Percentiles rank a stretch among this genome's conserved stretches.
These are phyloP conservation scores for Eretmocerus hayati DNA, from an alignment of 2,888 invertebrate species.

Conservation along the genomic window DNA sequence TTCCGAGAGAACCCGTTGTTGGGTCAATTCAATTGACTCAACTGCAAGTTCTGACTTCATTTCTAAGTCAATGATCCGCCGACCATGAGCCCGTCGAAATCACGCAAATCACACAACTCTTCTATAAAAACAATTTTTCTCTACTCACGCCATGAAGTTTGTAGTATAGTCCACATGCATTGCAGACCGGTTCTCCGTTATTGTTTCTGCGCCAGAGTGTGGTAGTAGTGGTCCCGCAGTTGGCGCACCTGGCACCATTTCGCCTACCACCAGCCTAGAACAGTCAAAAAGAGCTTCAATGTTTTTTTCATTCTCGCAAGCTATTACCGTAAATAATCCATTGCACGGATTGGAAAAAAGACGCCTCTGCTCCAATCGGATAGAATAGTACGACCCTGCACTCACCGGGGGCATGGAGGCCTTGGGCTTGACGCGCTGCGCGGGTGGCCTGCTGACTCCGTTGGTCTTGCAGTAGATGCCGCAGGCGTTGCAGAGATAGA, in stretches of 20 bases:
- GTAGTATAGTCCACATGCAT: constrained; percentile 98
- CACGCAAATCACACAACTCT: too few species aligned
- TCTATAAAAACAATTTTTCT: too few species aligned
- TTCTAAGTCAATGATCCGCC: too few species aligned
- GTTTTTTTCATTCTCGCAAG: too few species aligned
- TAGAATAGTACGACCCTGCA: constrained; percentile 3
- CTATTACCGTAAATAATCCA: not conserved
- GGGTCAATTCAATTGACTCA: too few species aligned
- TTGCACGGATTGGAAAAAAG: not conserved
- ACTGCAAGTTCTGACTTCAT: too few species aligned
- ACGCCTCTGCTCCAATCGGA: constrained; percentile 1
- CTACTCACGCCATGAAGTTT: constrained; percentile 58
- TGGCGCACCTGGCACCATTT: constrained; percentile 66
- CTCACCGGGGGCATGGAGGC: constrained; percentile 39
- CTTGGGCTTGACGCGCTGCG: constrained; percentile 40
- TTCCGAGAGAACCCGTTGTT: too few species aligned
- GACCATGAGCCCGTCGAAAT: too few species aligned
- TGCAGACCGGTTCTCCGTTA: constrained; percentile 98
- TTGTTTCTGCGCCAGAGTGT: constrained; percentile 98
- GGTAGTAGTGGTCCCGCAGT: constrained; percentile 71
- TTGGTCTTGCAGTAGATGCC: constrained; percentile 50
- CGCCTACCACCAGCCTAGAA: constrained; percentile 39
- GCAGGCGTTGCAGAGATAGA: constrained; percentile 84
- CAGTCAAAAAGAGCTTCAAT: constrained; percentile 5
- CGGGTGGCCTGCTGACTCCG: constrained; percentile 56